Base-by-base conservation (phyloP, 2,888 invertebrate species). In the Athrips mouffetella region DNA sequence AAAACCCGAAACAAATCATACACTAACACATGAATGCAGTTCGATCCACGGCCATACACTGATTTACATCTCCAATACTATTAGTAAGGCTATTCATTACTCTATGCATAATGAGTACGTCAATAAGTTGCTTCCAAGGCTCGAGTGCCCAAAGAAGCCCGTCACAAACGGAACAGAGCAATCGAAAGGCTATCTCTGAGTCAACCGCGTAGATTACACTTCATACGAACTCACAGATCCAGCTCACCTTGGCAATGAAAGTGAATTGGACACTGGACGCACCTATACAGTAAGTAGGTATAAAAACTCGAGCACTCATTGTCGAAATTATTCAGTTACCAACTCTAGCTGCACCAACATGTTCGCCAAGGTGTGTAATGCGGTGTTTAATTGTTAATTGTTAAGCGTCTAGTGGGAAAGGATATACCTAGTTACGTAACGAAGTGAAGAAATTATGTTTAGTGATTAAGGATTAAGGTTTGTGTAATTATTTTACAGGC, bases 201-300 rank as follows among this genome's bases (percentile, higher is more conserved):
- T 81, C 83, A 80, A 65, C 62, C 55, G 60, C 70, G 71, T 75
- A 74, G 71, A 76, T 66, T 69, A 65, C 67, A 60, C 64, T 53
- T 46, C 47, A 62, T 59, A 57, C 54, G 48, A 57, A 52, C 55
- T 55, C 58, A 56, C 56, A 60, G 59, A 67, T 67, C 73, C 62
- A 30, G 81, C 60, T 82, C 62, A 75, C 87, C 87, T 86, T 87
- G 88, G 63, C 88, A 88, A 87, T 88, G 88, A 88, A 86, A 87
- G 87, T 80, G 70, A 79, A 75, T 70, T 74, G 79, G 72, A 73
- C 74, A 74, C 62, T 68, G 65, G 63, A 66, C 65, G 60, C 65
- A 67, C 67, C 66, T 72, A 70, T 68, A 65, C 60, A 72, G 66
- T n/a, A n/a, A n/a, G n/a, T n/a, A n/a, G n/a, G n/a, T 87, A 88